Evolutionary conservation across 2,797 vertebrate species (phyloP), one percentile per base, ranked within the genome.

Genomic region (Sebastes paucispinis): DNA sequence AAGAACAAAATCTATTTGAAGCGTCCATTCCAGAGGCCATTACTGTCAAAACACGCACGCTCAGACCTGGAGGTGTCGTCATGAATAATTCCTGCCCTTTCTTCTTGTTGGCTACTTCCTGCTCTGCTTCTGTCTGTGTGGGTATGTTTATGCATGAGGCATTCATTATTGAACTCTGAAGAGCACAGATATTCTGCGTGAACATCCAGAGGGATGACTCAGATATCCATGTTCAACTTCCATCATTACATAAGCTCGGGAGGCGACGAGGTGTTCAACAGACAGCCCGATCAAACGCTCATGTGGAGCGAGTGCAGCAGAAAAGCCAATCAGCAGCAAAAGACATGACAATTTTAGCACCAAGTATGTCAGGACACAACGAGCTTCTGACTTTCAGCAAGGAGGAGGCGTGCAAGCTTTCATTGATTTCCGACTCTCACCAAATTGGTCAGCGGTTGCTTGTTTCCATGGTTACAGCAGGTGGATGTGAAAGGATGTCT

Each of bases 401-500:
- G 54, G 36, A 55, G 29, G 71, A n/a, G 31, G 27, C 9, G 5
- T 52, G 69, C 36, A 59, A 60, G 77, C 69, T 32, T 67, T 69
- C 75, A 71, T 50, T 64, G 69, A 91, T 86, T 90, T 91, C 73
- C 58, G 60, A 59, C 74, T 76, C 24, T 71, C 29, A 59, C 71
- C 31, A 80, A 86, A 57, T 67, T 83, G 80, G 82, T 75, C 72
- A 74, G 74, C 14, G 66, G 85, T 22, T 69, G 73, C 89, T 83
- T 87, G 93, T 94, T 93, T 89, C 93, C 85, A 93, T 93, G 90
- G 93, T 69, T 82, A 94, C 91, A 69, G 52, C 34, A 47, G 72
- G 85, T 57, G 77, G 80, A 87, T 55, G 74, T 80, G 52, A 87
- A 91, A 89, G 65, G 76, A 90, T 82, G 77, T 75, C 80, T 66